A percentile compares a stretch with the other conserved stretches of the same genome.
phyloP scores from a whole-genome alignment of 2,888 invertebrate genomes.

The Drosophila stalkeri region DNA sequence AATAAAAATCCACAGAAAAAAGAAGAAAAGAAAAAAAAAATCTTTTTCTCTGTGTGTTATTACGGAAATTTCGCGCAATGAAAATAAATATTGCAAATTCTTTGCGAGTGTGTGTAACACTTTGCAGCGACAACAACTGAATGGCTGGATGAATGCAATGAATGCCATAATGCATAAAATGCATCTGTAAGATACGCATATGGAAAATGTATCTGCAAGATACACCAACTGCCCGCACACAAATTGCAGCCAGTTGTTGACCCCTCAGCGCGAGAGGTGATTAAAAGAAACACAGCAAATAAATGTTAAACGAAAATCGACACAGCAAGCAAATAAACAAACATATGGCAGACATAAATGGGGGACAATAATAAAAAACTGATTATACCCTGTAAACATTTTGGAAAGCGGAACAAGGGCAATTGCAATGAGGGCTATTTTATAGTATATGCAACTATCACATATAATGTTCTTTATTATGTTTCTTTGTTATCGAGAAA shows the following conservation, averaged over 20 bases:
- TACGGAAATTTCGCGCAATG: slow-evolving; percentile 24
- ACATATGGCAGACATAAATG: slow-evolving; percentile 78
- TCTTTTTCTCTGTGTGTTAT: slow-evolving; percentile 7
- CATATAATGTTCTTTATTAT: background rate
- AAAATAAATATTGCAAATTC: slow-evolving; percentile 66
- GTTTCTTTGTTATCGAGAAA: background rate
- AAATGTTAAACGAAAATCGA: slow-evolving; percentile 24
- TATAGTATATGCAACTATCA: background rate
- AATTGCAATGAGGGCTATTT: background rate
- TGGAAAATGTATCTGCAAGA: slow-evolving; percentile 10
- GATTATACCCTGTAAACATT: slow-evolving; percentile 6
- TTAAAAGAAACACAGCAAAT: background rate
- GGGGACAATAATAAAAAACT: slow-evolving; percentile 53
- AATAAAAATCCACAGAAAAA: slow-evolving; percentile 30
- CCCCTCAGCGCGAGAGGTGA: slow-evolving; percentile 38
- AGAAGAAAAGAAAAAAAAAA: slow-evolving; percentile 18
- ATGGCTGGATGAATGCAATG: slow-evolving; percentile 35
- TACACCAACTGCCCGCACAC: slow-evolving; percentile 17
- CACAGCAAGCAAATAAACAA: slow-evolving; percentile 41
- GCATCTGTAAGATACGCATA: slow-evolving; percentile 40
- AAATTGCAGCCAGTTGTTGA: slow-evolving; percentile 60
- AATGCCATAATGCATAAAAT: slow-evolving; percentile 35
- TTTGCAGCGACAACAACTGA: slow-evolving; percentile 60
- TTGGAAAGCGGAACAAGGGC: background rate
- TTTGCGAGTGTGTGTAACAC: slow-evolving; percentile 37